These are phyloP conservation scores for Cylindroiulus punctatus DNA, from an alignment of 2,888 invertebrate genomes.

Conservation along the genomic window DNA sequence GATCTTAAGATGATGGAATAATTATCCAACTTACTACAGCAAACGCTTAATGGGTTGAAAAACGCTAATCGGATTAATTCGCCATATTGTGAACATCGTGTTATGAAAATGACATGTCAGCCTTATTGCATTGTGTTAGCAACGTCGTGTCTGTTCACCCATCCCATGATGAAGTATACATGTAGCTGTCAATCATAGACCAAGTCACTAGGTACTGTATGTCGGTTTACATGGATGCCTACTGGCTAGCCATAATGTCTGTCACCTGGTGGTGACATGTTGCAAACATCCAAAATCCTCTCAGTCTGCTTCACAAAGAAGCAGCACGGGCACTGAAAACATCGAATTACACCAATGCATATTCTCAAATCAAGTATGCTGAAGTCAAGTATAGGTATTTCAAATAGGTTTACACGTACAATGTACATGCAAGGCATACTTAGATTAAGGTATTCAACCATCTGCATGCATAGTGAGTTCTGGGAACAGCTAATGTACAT, in stretches of 20 bases:
- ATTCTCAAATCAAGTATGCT: too few species aligned
- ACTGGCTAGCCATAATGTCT: too few species aligned
- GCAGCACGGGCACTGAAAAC: too few species aligned
- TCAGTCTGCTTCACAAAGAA: background rate
- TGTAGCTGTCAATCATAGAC: background rate
- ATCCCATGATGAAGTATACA: background rate
- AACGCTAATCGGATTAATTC: background rate
- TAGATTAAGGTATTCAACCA: too few species aligned
- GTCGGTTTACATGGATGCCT: too few species aligned
- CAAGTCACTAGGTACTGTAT: too few species aligned
- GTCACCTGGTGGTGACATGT: background rate
- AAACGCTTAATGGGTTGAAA: background rate
- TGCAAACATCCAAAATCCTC: background rate
- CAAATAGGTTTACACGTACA: too few species aligned
- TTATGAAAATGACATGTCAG: background rate
- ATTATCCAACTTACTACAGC: background rate
- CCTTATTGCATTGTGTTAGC: background rate
- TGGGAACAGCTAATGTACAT: too few species aligned
- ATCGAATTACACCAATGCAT: too few species aligned
- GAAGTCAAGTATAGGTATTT: too few species aligned
- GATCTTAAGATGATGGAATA: conserved; percentile 32
- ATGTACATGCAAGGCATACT: too few species aligned
- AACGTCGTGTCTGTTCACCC: background rate
- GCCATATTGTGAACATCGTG: background rate
- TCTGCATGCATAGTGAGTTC: too few species aligned